Evolutionary conservation across 1,140 invertebrate genomes (phyloP).

Genomic region (Diabrotica undecimpunctata): DNA sequence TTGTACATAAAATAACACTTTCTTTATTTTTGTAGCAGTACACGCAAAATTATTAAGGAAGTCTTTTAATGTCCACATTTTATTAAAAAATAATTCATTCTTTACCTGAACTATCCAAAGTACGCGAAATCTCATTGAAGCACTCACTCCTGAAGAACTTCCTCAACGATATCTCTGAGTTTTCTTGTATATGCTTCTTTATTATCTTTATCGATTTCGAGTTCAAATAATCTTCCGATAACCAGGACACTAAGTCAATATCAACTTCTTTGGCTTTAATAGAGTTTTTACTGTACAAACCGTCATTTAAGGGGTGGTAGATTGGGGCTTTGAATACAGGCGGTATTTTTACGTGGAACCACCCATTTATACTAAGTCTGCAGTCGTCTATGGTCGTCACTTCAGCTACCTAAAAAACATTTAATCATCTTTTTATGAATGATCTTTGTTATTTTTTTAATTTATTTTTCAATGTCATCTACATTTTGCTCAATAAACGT

Average conservation of each 20-base stretch:
- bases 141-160: constrained; percentile 53
- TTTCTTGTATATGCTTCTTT: constrained; percentile 55
- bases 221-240: constrained; percentile 53
- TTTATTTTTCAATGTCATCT: too few species aligned
- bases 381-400: constrained; percentile 58
- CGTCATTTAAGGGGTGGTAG: constrained; percentile 30
- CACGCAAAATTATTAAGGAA: too few species aligned
- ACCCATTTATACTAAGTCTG: constrained; percentile 69
- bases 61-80: not conserved
- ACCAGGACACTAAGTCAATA: constrained; percentile 47
- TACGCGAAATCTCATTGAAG: constrained; percentile 49
- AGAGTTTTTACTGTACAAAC: constrained; percentile 33
- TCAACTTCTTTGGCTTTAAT: constrained; percentile 33
- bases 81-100: not conserved
- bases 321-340: constrained; percentile 40
- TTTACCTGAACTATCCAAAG: constrained; percentile 46
- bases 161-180: constrained; percentile 56
- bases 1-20: too few species aligned
- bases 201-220: constrained; percentile 50
- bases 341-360: constrained; percentile 60
- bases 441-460: constrained; percentile 6
- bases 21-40: too few species aligned
- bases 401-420: constrained; percentile 57
- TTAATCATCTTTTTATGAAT: not conserved
- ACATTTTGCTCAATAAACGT: too few species aligned